Base-by-base conservation (phyloP, 2,888 invertebrate genomes). In the Lasioglossum vierecki region DNA sequence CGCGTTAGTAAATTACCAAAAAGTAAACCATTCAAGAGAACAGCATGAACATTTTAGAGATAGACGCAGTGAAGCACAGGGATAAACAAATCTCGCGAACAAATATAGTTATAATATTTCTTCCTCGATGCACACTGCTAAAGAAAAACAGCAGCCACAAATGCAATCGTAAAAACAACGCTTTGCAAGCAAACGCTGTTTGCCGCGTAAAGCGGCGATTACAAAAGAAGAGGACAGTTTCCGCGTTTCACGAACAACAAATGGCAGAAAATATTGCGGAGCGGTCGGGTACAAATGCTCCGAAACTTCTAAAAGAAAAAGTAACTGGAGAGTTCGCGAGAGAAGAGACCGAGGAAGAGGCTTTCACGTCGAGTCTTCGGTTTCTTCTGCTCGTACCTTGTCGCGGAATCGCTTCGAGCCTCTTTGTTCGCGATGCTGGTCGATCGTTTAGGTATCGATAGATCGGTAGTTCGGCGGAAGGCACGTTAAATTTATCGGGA, bases 401-500 rank as follows among this genome's bases (percentile, higher is more conserved):
- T 72, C 30, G 46, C 46, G n/a, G 9, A 8, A 13, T 30, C 46
- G 76, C 13, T 57, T 76, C 18, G 57, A 2, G 30, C 35, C 22
- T 44, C 73, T 73, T 79, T 79, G 79, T 72, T 46, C 60, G 41
- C 35, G 44, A 60, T 71, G 77, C 15, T 72, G 79, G 68, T 85
- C 80, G 83, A 53, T 83, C 84, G 77, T 86, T 85, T 76, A 70
- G 46, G 68, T 46, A 60, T 73, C 77, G 82, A 89, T 79, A 71
- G 80, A 68, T 75, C 81, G 60, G 75, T 49, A n/a, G 44, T 26
- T n/a, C 18, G 53, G 41, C 68, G 68, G 82, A 80, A 66, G 60
- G 35, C 60, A 57, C 63, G 53, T 82, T 60, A 89, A 89, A 82
- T 90, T 90, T 83, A 88, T 87, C 83, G 85, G 77, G 46, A 72